These are phyloP conservation scores for Melanostoma scalare DNA, from an alignment of 2,888 invertebrate species.

Conservation along the genomic window DNA sequence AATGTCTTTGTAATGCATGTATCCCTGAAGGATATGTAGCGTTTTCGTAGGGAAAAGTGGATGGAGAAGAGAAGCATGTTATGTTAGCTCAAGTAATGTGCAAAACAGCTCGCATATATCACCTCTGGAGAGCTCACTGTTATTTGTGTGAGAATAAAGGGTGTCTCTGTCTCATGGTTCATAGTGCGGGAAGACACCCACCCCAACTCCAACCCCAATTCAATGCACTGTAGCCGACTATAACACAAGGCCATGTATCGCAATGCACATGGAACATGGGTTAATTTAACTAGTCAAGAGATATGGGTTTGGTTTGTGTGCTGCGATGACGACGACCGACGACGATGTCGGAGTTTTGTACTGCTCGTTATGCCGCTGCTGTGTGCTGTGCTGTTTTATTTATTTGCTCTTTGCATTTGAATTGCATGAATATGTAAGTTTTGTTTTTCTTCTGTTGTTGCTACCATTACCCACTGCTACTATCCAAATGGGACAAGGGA, in stretches of 20 bases:
- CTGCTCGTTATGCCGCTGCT: constrained; percentile 38
- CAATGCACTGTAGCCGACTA: constrained; percentile 45
- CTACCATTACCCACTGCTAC: constrained; percentile 12
- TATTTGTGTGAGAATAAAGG: constrained; percentile 43
- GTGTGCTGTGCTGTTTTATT: constrained; percentile 62
- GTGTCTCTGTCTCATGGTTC: not conserved
- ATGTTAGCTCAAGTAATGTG: constrained; percentile 72
- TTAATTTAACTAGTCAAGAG: constrained; percentile 71
- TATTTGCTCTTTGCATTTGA: constrained; percentile 70
- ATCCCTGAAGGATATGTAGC: constrained; percentile 59
- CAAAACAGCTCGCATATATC: constrained; percentile 71
- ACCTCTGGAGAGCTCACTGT: constrained; percentile 61
- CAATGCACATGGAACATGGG: constrained; percentile 68
- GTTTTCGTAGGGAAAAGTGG: constrained; percentile 46
- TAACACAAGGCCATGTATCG: constrained; percentile 60
- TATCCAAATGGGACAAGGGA: not conserved
- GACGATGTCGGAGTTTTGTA: constrained; percentile 22
- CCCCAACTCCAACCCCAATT: constrained; percentile 22
- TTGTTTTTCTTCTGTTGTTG: constrained; percentile 12
- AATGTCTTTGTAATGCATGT: constrained; percentile 36
- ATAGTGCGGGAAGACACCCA: constrained; percentile 13
- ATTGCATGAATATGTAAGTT: constrained; percentile 71
- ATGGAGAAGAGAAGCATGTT: constrained; percentile 70
- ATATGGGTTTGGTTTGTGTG: constrained; percentile 65
- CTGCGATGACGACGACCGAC: constrained; percentile 24